phyloP scores from a whole-genome alignment of 1,140 invertebrate species.

The Zaprionus gabonicus region DNA sequence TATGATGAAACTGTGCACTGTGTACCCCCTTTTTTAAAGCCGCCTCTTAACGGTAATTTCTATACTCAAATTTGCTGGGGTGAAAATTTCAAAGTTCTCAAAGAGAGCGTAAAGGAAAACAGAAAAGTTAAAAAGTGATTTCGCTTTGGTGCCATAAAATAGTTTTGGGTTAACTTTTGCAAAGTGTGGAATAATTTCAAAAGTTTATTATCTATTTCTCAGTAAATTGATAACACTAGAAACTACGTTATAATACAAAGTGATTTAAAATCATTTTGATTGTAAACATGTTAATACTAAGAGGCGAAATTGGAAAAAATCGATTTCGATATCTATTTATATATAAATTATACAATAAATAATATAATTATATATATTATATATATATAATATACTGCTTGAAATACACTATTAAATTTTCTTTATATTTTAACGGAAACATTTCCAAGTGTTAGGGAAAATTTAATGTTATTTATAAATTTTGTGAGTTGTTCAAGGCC shows the following conservation, averaged over 20 bases:
- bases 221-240: not conserved
- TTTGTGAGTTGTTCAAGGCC: too few relatives aligned
- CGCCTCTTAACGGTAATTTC: constrained; percentile 9
- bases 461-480: not conserved
- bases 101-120: not conserved
- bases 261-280: not conserved
- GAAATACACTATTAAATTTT: not conserved
- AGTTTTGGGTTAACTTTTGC: not conserved
- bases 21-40: constrained; percentile 9
- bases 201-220: not conserved
- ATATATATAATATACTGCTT: not conserved
- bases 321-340: too few relatives aligned
- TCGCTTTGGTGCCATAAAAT: not conserved
- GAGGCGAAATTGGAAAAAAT: not conserved
- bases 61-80: not conserved
- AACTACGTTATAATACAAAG: not conserved
- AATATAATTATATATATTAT: not conserved
- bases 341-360: not conserved
- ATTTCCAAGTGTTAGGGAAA: not conserved
- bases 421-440: not conserved
- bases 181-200: not conserved
- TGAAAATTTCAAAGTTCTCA: not conserved
- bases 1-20: constrained; percentile 29
- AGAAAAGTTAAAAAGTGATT: not conserved
- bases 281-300: too few relatives aligned